Percentiles rank a stretch among this genome's conserved stretches.
Evolutionary conservation across 2,888 invertebrate species (phyloP).

Genomic region (Pseudoips prasinana): DNA sequence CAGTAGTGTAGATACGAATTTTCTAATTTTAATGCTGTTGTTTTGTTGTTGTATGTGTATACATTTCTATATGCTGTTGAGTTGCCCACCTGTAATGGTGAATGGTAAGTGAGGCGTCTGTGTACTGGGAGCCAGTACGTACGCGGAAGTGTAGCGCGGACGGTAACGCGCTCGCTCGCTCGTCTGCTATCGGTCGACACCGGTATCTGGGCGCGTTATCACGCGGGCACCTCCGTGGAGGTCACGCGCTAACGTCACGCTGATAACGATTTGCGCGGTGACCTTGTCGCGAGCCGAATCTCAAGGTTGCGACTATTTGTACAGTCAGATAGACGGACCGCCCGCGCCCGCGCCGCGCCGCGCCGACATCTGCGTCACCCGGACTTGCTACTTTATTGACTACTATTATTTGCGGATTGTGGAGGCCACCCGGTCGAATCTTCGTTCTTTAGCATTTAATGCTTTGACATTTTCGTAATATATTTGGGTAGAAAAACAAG

Average conservation of each 20-base stretch:
- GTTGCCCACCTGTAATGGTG: too few species aligned
- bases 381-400: conserved; percentile 64
- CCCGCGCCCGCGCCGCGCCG: conserved; percentile 50
- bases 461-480: conserved; percentile 27
- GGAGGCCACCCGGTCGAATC: conserved; percentile 55
- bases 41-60: too few species aligned
- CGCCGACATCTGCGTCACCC: conserved; percentile 58
- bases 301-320: conserved; percentile 79
- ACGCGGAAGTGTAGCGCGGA: conserved; percentile 19
- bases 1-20: too few species aligned
- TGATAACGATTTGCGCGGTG: conserved; percentile 81
- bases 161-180: conserved; percentile 16
- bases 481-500: conserved; percentile 8
- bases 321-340: conserved; percentile 66
- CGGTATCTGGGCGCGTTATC: conserved; percentile 65
- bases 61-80: too few species aligned
- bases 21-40: too few species aligned
- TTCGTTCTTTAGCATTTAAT: conserved; percentile 34
- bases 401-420: conserved; percentile 59
- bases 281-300: conserved; percentile 80
- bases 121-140: too few species aligned
- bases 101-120: too few species aligned
- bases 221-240: conserved; percentile 76
- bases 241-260: conserved; percentile 76
- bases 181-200: conserved; percentile 70